Base-by-base conservation (phyloP, 2,797 vertebrate species). In the Cossypha polioptera region DNA sequence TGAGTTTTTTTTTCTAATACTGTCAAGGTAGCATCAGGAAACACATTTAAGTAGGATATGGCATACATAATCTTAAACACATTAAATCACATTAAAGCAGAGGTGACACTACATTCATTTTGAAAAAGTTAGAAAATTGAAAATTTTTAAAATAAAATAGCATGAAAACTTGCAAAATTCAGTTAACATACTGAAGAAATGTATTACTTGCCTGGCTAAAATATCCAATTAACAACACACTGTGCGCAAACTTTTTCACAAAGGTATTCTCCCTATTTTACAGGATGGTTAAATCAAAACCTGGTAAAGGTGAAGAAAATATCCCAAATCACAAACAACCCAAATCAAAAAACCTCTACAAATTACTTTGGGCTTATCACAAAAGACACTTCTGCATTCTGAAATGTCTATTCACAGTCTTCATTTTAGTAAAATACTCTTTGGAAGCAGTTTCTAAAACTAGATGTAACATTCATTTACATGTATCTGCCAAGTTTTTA, bases 361-460 rank as follows among this genome's bases (percentile, higher is more conserved):
- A 94, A 95, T 80, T 18, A 83, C 62, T 88, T 90, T 65, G 74
- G n/a, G 25, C 11, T 85, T 85, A 96, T 96, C 94, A 93, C 58
- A 96, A 84, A 92, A 57, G 42, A 86, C 29, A 88, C 29, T 97
- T 91, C 72, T 92, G 81, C 79, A 92, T 92, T 96, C 84, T 97
- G 82, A 97, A 97, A 97, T 80, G 86, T 92, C 94, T 96, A 91
- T 93, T 96, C 85, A 96, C 71, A 93, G 85, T 92, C 95, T 94
- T 92, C 80, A 69, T 81, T 94, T 91, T 79, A 94, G 94, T 80
- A 84, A 93, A 96, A 85, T 54, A 94, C 90, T 97, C 94, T 95
- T 97, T 97, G 97, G 97, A 97, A 96, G 83, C 68, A 91, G 79
- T 92, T 96, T 97, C 95, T 96, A 97, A 98, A 97, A 96, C 83